These are phyloP conservation scores for Alca torda DNA, from an alignment of 2,797 vertebrate genomes.

Conservation along the genomic window DNA sequence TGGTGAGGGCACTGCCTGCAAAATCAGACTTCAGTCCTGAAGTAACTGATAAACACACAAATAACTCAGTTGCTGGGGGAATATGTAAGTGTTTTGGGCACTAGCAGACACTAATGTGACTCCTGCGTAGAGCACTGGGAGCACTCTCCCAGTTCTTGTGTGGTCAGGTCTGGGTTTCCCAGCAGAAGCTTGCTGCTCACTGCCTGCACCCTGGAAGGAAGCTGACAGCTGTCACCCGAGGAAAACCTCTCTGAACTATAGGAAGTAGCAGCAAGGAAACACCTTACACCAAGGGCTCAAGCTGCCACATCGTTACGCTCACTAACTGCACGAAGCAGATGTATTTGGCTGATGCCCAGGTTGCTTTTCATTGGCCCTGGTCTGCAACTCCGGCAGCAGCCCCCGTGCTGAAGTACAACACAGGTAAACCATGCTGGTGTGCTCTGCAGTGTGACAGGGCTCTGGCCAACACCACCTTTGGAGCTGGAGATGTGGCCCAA, in stretches of 20 bases:
- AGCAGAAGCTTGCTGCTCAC: not conserved
- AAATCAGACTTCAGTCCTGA: not conserved
- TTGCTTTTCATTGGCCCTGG: not conserved
- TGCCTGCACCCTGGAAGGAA: not conserved
- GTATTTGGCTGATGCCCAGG: not conserved
- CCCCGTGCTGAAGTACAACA: rapidly evolving
- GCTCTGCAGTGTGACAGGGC: not conserved
- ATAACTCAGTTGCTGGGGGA: not conserved
- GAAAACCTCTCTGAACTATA: not conserved
- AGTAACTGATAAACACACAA: not conserved
- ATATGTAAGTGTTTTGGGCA: not conserved
- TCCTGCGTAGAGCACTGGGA: not conserved
- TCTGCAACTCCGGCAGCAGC: not conserved
- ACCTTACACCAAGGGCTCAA: not conserved
- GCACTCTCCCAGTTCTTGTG: not conserved
- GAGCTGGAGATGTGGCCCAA: not conserved
- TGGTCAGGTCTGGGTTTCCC: not conserved
- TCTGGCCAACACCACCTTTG: not conserved
- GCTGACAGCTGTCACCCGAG: not conserved
- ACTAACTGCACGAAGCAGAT: rapidly evolving
- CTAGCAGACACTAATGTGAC: not conserved
- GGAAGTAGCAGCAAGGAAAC: not conserved
- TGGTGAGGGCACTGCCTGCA: not conserved
- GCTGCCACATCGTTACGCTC: not conserved
- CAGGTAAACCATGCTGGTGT: not conserved